Percentiles rank a stretch among this genome's conserved stretches.
These are phyloP conservation scores for Gymnopithys bicolor DNA, from an alignment of 2,797 vertebrate genomes.

Conservation along the genomic window DNA sequence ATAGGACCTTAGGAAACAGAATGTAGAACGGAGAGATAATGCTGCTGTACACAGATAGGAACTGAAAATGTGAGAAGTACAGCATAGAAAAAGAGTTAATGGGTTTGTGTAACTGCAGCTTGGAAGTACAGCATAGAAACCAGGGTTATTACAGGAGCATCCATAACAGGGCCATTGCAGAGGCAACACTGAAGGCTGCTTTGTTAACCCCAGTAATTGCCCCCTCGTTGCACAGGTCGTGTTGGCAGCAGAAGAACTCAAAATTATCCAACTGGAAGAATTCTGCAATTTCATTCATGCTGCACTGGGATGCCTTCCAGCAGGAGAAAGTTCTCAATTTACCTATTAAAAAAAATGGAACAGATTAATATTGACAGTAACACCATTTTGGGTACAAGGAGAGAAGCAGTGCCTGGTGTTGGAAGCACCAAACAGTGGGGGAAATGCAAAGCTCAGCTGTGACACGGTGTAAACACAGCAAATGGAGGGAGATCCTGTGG, in stretches of 20 bases:
- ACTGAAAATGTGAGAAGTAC: neutral
- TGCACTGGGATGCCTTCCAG: conserved; percentile 14
- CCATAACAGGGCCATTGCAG: conserved; percentile 5
- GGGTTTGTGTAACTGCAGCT: neutral
- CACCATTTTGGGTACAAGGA: rapidly evolving
- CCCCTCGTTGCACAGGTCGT: conserved; percentile 51
- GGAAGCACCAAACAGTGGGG: neutral
- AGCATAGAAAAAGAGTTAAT: neutral
- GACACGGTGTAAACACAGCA: neutral
- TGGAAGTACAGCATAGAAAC: neutral
- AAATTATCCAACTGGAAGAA: conserved; percentile 44
- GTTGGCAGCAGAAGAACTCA: conserved; percentile 48
- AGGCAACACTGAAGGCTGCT: conserved; percentile 34
- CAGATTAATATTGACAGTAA: neutral
- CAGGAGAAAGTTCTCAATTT: conserved; percentile 61
- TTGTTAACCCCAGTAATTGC: conserved; percentile 5
- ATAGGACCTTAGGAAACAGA: neutral
- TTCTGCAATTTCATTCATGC: neutral
- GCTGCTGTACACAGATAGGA: neutral
- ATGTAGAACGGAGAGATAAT: neutral
- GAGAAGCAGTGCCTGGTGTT: neutral
- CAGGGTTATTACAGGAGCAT: conserved; percentile 14
- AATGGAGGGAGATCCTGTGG: neutral
- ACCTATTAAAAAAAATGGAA: neutral
- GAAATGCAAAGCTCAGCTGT: neutral